Conservation (phyloP, 2,797 vertebrate species). For the Alca torda region DNA sequence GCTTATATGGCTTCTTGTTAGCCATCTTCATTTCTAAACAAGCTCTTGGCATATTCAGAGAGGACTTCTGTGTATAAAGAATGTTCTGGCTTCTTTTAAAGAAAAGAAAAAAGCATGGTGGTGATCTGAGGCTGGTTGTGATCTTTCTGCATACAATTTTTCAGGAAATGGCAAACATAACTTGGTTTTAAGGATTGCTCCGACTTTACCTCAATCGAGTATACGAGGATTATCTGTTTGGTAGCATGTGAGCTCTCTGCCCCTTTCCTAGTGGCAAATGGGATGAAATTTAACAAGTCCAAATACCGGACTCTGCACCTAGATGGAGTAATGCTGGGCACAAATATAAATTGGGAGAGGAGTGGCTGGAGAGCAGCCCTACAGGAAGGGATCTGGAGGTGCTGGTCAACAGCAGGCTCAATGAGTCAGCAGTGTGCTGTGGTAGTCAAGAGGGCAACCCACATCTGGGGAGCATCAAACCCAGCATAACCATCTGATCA, state of each 20-base stretch:
- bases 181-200: background rate
- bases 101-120: background rate
- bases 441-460: background rate
- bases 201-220: background rate
- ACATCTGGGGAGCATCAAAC: background rate
- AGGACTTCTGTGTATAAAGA: background rate
- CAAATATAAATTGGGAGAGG: background rate
- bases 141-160: background rate
- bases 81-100: background rate
- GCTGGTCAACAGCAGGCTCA: background rate
- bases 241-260: background rate
- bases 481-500: background rate
- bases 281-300: background rate
- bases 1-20: background rate
- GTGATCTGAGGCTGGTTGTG: background rate
- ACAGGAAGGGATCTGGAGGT: background rate
- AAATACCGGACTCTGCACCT: background rate
- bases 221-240: background rate
- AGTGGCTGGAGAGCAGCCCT: background rate
- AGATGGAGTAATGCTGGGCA: fast-evolving
- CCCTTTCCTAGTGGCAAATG: background rate
- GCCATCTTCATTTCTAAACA: background rate
- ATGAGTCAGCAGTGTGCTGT: background rate
- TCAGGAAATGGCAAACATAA: background rate
- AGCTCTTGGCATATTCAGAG: background rate